Evolutionary conservation across 2,888 invertebrate species (phyloP).

Genomic region (Platynereis dumerilii): DNA sequence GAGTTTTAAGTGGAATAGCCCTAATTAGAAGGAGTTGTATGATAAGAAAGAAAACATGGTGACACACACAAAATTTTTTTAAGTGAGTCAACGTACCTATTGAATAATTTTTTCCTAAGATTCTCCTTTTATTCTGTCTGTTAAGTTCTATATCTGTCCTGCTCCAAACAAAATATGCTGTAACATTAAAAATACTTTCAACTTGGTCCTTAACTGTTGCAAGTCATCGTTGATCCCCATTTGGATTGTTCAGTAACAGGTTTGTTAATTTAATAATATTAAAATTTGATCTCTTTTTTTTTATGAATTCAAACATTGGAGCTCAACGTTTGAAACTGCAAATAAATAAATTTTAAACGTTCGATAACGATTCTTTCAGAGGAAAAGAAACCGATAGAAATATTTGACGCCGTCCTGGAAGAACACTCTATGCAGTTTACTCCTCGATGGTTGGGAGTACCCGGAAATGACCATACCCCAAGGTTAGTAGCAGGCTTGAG

Average conservation of each 20-base stretch:
- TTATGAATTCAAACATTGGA: background rate
- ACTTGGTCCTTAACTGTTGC: conserved; percentile 1
- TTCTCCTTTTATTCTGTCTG: too few relatives aligned
- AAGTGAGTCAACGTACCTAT: too few relatives aligned
- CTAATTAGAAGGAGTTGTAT: too few relatives aligned
- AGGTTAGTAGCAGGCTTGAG: conserved; percentile 54
- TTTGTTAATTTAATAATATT: conserved; percentile 27
- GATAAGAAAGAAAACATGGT: too few relatives aligned
- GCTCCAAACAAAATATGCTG: too few relatives aligned
- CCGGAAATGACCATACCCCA: conserved; percentile 56
- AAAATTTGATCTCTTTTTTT: background rate
- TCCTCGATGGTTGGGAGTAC: conserved; percentile 58
- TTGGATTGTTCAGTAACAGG: conserved; percentile 56
- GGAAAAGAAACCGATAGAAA: conserved; percentile 40
- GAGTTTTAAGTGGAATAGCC: too few relatives aligned
- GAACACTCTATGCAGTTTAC: conserved; percentile 59
- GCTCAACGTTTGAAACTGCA: too few relatives aligned
- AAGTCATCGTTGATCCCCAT: conserved; percentile 58
- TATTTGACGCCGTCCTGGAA: conserved; percentile 49
- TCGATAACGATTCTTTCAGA: conserved; percentile 39
- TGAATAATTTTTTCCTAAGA: too few relatives aligned
- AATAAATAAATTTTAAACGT: too few relatives aligned
- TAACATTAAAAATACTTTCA: too few relatives aligned
- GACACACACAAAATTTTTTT: too few relatives aligned
- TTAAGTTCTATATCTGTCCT: too few relatives aligned